A percentile compares a stretch with the other conserved stretches of the same genome.
Conservation (phyloP, 2,888 invertebrate genomes). For the Rhimphoctona megacephalus region DNA sequence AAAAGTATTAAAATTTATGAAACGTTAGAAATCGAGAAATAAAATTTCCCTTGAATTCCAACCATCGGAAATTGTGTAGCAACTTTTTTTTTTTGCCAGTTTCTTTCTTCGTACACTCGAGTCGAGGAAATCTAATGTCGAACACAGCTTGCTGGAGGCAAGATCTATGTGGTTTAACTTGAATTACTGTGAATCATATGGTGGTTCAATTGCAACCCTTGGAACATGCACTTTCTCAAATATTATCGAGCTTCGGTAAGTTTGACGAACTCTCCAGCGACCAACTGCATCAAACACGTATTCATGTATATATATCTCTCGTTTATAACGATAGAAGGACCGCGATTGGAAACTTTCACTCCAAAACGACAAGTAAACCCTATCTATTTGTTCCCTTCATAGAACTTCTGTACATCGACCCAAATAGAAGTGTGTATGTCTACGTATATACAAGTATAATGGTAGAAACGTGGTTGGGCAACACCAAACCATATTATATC, state of each 20-base stretch:
- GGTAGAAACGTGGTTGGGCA: background rate
- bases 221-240: slow-evolving; percentile 29
- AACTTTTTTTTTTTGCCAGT: background rate
- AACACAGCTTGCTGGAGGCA: background rate
- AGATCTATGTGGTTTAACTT: slow-evolving; percentile 16
- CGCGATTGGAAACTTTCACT: slow-evolving; percentile 43
- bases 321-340: background rate
- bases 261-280: slow-evolving; percentile 55
- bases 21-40: background rate
- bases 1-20: background rate
- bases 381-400: slow-evolving; percentile 1
- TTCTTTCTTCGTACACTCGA: background rate
- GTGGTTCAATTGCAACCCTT: slow-evolving; percentile 24
- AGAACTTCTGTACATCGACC: background rate
- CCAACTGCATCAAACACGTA: slow-evolving; percentile 14
- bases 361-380: slow-evolving; percentile 32
- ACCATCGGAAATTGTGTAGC: background rate
- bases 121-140: background rate
- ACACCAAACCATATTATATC: slow-evolving; percentile 34
- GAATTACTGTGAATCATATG: background rate
- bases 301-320: background rate
- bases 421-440: background rate
- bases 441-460: background rate
- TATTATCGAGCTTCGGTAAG: slow-evolving; percentile 51
- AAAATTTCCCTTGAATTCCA: background rate